Evolutionary conservation across 2,888 invertebrate species (phyloP), one percentile per base, ranked within the genome.

Genomic region (Apodemia zela): DNA sequence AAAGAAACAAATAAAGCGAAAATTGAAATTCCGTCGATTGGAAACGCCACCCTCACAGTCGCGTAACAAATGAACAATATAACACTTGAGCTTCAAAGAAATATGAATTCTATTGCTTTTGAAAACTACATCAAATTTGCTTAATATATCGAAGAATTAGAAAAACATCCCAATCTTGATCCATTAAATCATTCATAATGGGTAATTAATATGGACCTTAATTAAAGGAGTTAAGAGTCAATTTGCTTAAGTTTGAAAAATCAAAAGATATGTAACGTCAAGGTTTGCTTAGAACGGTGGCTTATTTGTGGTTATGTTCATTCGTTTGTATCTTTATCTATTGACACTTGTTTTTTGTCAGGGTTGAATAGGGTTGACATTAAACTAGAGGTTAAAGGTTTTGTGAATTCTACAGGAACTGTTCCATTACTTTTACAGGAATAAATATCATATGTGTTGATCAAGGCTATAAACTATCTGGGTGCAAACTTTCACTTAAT

Each of bases 1-100:
- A 76, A 77, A 75, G 68, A 69, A 78, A 79, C 75, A 80, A 78
- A 82, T 78, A 76, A 74, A 71, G 75, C 77, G 78, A 84, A 84
- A 82, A 82, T 80, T 81, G 77, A 79, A 78, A 82, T 76, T 73
- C 76, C 74, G 71, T 69, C 77, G 73, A 81, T 80, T 80, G 80
- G 78, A 77, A 78, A 77, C 73, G 77, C 73, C 70, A 69, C 72
- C 72, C 72, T 82, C 80, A 64, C 66, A 72, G 66, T 65, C 72
- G 72, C 76, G 77, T 80, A 81, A 81, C 84, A 81, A 80, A 80
- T 75, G 74, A 74, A 74, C 76, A 76, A 78, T 63, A 60, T 66
- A n/a, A 49, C 58, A 78, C 68, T 73, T 72, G 65, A 70, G 71
- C 69, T 67, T 62, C 71, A 70, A 66, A 65, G 64, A 64, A 73